Evolutionary conservation across 1,140 invertebrate genomes (phyloP).

Genomic region (Caerostris darwini): DNA sequence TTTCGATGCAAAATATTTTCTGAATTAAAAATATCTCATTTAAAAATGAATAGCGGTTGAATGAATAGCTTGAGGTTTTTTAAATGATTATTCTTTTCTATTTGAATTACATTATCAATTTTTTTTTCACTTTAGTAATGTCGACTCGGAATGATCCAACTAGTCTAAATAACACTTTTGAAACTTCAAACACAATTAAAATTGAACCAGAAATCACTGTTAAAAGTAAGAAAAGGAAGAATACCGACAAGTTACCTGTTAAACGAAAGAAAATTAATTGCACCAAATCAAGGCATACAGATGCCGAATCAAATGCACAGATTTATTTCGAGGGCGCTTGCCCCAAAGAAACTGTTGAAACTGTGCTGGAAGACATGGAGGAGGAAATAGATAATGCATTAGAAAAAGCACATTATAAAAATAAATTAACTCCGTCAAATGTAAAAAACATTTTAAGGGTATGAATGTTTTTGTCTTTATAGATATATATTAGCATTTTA

Average conservation of each 20-base stretch:
- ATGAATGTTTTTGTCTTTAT: neutral
- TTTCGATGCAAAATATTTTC: too few relatives aligned
- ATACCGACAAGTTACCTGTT: neutral
- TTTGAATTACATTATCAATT: neutral
- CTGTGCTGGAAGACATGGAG: slow-evolving; percentile 84
- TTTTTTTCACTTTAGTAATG: neutral
- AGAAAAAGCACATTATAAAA: slow-evolving; percentile 86
- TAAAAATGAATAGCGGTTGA: neutral
- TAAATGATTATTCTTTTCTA: neutral
- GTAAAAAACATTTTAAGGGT: slow-evolving; percentile 85
- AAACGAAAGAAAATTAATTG: neutral
- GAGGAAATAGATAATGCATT: slow-evolving; percentile 86
- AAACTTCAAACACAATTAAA: neutral
- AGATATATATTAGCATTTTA: neutral
- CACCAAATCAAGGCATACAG: too few relatives aligned
- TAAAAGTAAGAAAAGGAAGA: neutral
- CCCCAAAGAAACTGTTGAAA: slow-evolving; percentile 48
- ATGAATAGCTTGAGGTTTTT: neutral
- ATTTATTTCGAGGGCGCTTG: slow-evolving; percentile 1
- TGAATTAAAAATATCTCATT: neutral
- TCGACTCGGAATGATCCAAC: neutral
- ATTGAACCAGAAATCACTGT: neutral
- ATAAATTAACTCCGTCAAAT: slow-evolving; percentile 86
- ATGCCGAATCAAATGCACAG: neutral
- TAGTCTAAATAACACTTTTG: neutral